These are phyloP conservation scores for Pediacus dermestoides DNA, from an alignment of 2,888 invertebrate species.

Conservation along the genomic window DNA sequence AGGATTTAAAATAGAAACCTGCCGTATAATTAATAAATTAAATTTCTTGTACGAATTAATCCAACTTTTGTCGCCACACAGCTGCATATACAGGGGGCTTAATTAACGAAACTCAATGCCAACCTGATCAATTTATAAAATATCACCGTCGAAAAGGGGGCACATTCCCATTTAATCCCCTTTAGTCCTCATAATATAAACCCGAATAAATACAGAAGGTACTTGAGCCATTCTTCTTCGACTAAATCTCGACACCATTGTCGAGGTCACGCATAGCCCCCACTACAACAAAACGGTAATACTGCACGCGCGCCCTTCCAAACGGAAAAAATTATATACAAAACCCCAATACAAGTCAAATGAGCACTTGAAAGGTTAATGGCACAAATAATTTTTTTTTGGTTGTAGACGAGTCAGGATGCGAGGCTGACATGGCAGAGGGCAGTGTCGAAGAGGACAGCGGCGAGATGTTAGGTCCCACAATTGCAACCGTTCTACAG, in stretches of 20 bases:
- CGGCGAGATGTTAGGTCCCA: conserved; percentile 56
- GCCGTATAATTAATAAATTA: no score
- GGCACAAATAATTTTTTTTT: conserved; percentile 11
- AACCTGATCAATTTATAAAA: conserved; percentile 1
- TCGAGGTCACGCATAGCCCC: conserved; percentile 38
- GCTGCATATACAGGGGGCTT: no score
- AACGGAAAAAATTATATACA: no score
- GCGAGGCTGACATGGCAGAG: conserved; percentile 82
- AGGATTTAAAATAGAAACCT: no score
- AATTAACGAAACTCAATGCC: no score
- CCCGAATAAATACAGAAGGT: no score
- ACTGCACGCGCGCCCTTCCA: background rate
- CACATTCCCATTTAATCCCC: background rate
- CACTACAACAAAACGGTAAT: background rate
- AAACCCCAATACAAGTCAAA: conserved; percentile 1
- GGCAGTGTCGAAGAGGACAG: conserved; percentile 65
- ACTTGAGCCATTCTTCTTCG: conserved; percentile 20
- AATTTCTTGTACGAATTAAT: no score
- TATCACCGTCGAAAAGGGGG: conserved; percentile 1
- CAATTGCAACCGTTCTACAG: conserved; percentile 54
- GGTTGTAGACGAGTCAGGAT: conserved; percentile 75
- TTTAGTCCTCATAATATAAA: no score
- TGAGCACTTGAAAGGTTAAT: background rate
- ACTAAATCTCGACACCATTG: conserved; percentile 40
- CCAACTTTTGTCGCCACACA: no score